Evolutionary conservation across 1,140 invertebrate genomes (phyloP).

Genomic region (Drosophila parvula): DNA sequence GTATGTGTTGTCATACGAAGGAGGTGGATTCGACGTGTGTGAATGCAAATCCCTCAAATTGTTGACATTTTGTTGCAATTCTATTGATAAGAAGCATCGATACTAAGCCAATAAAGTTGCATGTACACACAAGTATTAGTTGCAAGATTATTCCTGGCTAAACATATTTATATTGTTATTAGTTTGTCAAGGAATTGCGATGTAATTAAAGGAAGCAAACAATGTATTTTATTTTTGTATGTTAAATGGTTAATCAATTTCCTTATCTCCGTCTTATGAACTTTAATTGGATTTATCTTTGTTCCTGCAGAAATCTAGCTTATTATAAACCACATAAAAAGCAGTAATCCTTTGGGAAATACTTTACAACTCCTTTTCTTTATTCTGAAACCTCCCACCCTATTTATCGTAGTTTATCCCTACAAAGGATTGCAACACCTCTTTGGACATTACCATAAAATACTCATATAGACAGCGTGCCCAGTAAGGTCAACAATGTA

Average conservation of each 20-base stretch:
- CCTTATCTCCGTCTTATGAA: too few relatives aligned
- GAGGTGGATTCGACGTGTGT: not conserved
- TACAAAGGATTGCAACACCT: conserved; percentile 57
- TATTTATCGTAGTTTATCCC: conserved; percentile 26
- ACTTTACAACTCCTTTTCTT: not conserved
- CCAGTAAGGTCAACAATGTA: conserved; percentile 16
- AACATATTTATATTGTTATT: not conserved
- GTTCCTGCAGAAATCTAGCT: not conserved
- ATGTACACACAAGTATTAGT: not conserved
- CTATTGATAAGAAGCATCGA: not conserved
- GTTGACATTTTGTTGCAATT: conserved; percentile 3
- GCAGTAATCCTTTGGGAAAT: not conserved
- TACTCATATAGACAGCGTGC: conserved; percentile 29
- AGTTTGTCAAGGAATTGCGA: not conserved
- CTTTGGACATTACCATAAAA: conserved; percentile 39
- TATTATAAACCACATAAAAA: not conserved
- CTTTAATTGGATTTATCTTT: too few relatives aligned
- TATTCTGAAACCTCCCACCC: not conserved
- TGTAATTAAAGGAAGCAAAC: not conserved
- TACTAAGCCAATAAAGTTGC: conserved; percentile 1
- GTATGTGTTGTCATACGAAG: not conserved
- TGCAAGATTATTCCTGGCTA: not conserved
- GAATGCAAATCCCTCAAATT: not conserved
- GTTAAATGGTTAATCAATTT: not conserved
- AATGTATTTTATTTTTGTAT: not conserved